Evolutionary conservation across 2,888 invertebrate genomes (phyloP).

Genomic region (Drosophila monieri): DNA sequence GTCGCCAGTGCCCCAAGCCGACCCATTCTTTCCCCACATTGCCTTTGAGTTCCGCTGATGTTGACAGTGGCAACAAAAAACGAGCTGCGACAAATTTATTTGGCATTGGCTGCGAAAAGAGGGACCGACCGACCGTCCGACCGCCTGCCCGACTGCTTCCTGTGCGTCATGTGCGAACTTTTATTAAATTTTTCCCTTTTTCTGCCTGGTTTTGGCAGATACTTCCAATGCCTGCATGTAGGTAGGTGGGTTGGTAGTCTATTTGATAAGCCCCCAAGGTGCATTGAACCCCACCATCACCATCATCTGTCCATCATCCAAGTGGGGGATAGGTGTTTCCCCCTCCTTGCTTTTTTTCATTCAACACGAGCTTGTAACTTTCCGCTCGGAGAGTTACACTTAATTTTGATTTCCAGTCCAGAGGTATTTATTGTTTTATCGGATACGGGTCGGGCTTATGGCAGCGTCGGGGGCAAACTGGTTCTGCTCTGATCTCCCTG

Average conservation of each 20-base stretch:
- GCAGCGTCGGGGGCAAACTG: conserved; percentile 5
- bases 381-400: conserved; percentile 9
- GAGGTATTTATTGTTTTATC: conserved; percentile 10
- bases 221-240: conserved; percentile 6
- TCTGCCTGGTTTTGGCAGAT: conserved; percentile 10
- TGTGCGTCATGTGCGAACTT: neutral
- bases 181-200: neutral
- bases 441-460: conserved; percentile 6
- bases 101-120: conserved; percentile 17
- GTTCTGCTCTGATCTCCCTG: conserved; percentile 3
- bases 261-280: conserved; percentile 19
- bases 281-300: conserved; percentile 22
- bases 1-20: neutral
- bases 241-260: neutral
- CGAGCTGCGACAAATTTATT: conserved; percentile 30
- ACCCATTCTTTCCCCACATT: neutral
- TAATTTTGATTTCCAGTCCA: conserved; percentile 6
- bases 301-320: neutral
- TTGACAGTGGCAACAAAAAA: conserved; percentile 30
- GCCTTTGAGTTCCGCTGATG: conserved; percentile 21
- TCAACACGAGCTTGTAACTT: conserved; percentile 12
- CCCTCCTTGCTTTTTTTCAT: neutral
- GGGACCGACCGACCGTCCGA: no score
- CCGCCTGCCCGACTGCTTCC: neutral
- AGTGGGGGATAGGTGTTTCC: neutral